Base-by-base conservation (phyloP, 2,888 invertebrate species). In the Mimumesa dahlbomi region DNA sequence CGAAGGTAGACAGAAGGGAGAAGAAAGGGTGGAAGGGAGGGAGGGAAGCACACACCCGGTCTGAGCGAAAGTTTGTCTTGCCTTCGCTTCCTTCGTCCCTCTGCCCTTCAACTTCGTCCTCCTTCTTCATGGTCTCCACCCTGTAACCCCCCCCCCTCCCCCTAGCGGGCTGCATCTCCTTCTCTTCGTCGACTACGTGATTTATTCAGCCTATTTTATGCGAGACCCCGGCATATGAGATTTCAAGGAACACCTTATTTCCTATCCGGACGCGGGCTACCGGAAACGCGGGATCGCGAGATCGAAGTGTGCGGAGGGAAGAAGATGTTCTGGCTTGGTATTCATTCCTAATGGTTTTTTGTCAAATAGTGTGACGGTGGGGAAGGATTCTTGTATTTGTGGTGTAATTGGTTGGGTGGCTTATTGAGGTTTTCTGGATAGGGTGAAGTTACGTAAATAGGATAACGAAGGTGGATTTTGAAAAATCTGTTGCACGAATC, bases 131-230 rank as follows among this genome's bases (percentile, higher is more conserved):
- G 13, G 7, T 7, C 25, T 25, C 25, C 25, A 25, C 25, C 25
- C 7, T 7, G 4, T 25, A 36, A 13, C 45, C 5, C n/a, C 22
- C n/a, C 16, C 16, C 62, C 71, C 58, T 22, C 64, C 16, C 62
- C 18, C 18, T 19, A 7, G 18, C 40, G 19, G n/a, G 42, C 52
- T 71, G 29, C 52, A 6, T 40, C 52, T 38, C 64, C 71, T 56
- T 59, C 66, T 48, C 46, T 66, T 59, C 54, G 42, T 58, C 70
- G 65, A 62, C 73, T 70, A 40, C 72, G 81, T 85, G 86, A 87
- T 87, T 87, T 87, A 87, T 87, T 85, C 85, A 82, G 81, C 81
- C 84, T 84, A 84, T 85, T 85, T 85, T 85, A 84, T 84, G 82
- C 83, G 79, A 84, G 75, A 73, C 79, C 81, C 72, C 75, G 76